Conservation (phyloP, 2,113 vertebrate species). For the Sinocyclocheilus rhinocerous region DNA sequence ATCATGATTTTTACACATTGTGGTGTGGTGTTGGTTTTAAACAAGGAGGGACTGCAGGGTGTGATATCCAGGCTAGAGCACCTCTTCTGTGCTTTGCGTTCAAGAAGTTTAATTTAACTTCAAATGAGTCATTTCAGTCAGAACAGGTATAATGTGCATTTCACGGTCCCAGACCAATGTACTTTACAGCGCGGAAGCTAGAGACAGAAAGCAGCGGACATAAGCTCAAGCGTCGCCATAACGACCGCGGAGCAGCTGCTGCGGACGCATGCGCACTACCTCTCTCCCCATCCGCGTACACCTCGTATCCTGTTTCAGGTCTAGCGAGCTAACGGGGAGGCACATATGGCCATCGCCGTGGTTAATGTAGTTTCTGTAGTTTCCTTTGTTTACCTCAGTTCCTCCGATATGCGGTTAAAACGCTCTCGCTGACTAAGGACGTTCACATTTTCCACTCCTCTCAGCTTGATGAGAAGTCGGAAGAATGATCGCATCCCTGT, state of each 20-base stretch:
- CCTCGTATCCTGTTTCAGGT: constrained; percentile 67
- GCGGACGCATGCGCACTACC: constrained; percentile 76
- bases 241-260: constrained; percentile 52
- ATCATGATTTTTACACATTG: background rate
- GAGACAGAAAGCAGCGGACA: background rate
- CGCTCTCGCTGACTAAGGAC: background rate
- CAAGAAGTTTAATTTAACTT: background rate
- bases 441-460: background rate
- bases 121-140: background rate
- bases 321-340: constrained; percentile 72
- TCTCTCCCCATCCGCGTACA: constrained; percentile 52
- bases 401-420: constrained; percentile 5
- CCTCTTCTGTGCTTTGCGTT: background rate
- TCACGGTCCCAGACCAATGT: background rate
- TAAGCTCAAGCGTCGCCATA: constrained; percentile 55
- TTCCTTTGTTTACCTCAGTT: constrained; percentile 55
- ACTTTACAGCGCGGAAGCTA: background rate
- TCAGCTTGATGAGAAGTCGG: constrained; percentile 45
- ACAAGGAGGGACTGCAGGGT: background rate
- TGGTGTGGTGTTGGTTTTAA: background rate
- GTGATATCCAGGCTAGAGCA: background rate
- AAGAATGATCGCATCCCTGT: constrained; percentile 92
- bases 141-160: background rate
- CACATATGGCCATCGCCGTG: constrained; percentile 73
- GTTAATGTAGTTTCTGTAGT: constrained; percentile 39